These are phyloP conservation scores for Platichthys stellatus DNA, from an alignment of 2,113 vertebrate genomes.

Conservation along the genomic window DNA sequence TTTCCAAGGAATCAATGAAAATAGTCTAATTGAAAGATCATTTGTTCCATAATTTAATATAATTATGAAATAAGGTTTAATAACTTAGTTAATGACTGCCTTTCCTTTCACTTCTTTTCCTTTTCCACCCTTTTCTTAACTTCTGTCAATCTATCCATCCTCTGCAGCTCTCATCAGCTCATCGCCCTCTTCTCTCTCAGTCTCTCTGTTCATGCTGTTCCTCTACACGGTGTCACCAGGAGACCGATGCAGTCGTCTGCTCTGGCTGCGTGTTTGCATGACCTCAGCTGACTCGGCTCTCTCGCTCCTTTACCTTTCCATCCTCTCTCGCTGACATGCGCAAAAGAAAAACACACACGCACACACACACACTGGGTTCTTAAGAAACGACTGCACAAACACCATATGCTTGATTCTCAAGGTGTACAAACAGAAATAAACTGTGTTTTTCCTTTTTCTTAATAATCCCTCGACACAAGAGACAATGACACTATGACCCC, in stretches of 20 bases:
- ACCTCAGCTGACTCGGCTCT: slow-evolving; percentile 43
- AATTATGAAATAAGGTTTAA: too few species aligned
- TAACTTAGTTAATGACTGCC: too few species aligned
- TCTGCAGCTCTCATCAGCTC: too few species aligned
- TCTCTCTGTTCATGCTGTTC: too few species aligned
- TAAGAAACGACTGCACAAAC: slow-evolving; percentile 58
- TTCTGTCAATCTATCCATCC: too few species aligned
- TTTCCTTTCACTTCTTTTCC: too few species aligned
- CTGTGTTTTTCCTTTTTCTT: background rate
- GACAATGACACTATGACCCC: background rate
- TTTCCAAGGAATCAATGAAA: background rate
- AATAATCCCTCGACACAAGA: background rate
- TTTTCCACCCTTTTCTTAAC: too few species aligned
- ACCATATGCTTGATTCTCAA: slow-evolving; percentile 44
- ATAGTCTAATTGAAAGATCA: too few species aligned
- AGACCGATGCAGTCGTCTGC: slow-evolving; percentile 21
- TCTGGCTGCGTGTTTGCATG: background rate
- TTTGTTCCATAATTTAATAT: too few species aligned
- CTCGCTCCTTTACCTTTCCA: slow-evolving; percentile 6
- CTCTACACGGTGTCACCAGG: too few species aligned
- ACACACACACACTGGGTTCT: slow-evolving; percentile 19
- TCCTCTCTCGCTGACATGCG: background rate
- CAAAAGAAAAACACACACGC: background rate
- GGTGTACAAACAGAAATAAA: slow-evolving; percentile 38
- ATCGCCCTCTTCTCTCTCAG: too few species aligned